These are phyloP conservation scores for Contarinia nasturtii DNA, from an alignment of 1,140 invertebrate species.

Conservation along the genomic window DNA sequence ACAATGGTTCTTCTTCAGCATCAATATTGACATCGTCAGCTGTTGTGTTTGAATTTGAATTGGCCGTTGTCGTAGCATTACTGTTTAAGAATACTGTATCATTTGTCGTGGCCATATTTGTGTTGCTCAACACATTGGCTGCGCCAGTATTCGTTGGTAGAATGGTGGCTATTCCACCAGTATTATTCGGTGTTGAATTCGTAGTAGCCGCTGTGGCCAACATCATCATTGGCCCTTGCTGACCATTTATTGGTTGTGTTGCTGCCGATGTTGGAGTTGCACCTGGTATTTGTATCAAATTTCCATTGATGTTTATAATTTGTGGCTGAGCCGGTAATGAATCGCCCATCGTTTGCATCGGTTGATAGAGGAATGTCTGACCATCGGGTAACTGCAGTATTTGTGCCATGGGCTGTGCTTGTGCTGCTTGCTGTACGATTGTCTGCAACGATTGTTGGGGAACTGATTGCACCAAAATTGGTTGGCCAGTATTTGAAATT, in stretches of 20 bases:
- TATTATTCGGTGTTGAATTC: slow-evolving; percentile 8
- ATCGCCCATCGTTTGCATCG: slow-evolving; percentile 39
- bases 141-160: slow-evolving; percentile 4
- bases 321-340: slow-evolving; percentile 34
- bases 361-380: slow-evolving; percentile 83
- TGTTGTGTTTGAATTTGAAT: slow-evolving; percentile 18
- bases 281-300: slow-evolving; percentile 43
- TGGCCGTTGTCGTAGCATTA: slow-evolving; percentile 41
- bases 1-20: slow-evolving; percentile 82
- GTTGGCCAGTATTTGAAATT: slow-evolving; percentile 10
- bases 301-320: slow-evolving; percentile 56
- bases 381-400: slow-evolving; percentile 81
- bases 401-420: slow-evolving; percentile 48
- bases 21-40: slow-evolving; percentile 30
- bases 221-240: slow-evolving; percentile 14
- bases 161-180: neutral
- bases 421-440: slow-evolving; percentile 14
- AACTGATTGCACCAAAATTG: slow-evolving; percentile 4
- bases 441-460: slow-evolving; percentile 14
- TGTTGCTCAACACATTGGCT: slow-evolving; percentile 13
- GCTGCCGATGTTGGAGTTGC: slow-evolving; percentile 12
- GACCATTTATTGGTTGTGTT: slow-evolving; percentile 7
- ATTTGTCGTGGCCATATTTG: slow-evolving; percentile 7
- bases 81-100: slow-evolving; percentile 11
- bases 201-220: slow-evolving; percentile 9